Evolutionary conservation across 1,140 invertebrate genomes (phyloP).

Genomic region (Ridgeia piscesae): DNA sequence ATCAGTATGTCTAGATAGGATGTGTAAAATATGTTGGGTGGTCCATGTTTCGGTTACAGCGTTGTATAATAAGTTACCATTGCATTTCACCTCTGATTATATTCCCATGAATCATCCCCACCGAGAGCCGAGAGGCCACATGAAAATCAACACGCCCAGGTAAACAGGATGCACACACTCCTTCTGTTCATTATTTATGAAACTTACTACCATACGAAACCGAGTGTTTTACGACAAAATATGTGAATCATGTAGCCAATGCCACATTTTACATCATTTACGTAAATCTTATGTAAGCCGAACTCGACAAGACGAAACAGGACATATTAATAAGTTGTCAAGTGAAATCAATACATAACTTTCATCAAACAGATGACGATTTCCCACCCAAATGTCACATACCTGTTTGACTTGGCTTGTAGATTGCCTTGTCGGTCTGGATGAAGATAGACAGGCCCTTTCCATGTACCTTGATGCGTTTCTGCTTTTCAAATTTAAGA

Average conservation of each 20-base stretch:
- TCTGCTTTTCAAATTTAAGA: neutral
- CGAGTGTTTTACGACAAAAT: neutral
- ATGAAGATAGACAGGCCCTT: constrained; percentile 74
- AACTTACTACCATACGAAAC: neutral
- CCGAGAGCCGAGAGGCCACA: too few species aligned
- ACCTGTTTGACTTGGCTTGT: constrained; percentile 77
- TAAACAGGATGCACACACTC: neutral
- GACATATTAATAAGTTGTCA: neutral
- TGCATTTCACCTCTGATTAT: neutral
- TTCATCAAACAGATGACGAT: neutral
- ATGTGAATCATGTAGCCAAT: neutral
- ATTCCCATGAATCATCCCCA: neutral
- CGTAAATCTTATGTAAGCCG: neutral
- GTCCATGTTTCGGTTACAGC: too few species aligned
- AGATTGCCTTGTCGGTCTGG: constrained; percentile 92
- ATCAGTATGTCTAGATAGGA: too few species aligned
- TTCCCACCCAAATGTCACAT: neutral
- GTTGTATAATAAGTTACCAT: too few species aligned
- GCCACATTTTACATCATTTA: neutral
- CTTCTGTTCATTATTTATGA: neutral
- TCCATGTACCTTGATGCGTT: neutral
- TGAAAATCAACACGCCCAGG: neutral
- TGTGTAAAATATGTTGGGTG: too few species aligned
- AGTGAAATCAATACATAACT: neutral
- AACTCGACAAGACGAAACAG: neutral